Evolutionary conservation across 2,888 invertebrate genomes (phyloP), one percentile per base, ranked within the genome.

Genomic region (Lepidocyrtoides sp.): DNA sequence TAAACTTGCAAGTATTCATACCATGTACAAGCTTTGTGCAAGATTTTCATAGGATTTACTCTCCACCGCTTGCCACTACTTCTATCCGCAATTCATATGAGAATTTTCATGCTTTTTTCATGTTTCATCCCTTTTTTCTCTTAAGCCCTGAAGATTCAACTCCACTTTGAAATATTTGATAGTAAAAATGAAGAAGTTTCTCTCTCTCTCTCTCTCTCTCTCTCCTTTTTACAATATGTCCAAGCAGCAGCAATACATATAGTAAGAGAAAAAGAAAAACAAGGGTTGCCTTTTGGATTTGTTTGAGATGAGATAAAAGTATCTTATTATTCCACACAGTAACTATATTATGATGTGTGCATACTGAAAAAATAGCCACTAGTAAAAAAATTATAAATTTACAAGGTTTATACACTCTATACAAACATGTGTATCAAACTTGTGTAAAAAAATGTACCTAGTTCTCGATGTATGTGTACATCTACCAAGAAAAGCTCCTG

Each of bases 31-130:
- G 88, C 88, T 89, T 89, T 82, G 81, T 82, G 88, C 82, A 89
- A 89, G 88, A 89, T 89, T 82, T 89, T 89, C 88, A 44, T 82
- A 79, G 88, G 88, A 89, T 89, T 89, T 89, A 89, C 88, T 89
- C 54, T 72, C 48, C 54, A 77, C 86, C 54, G 29, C 44, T 26
- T 81, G 44, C 41, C 41, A 63, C 82, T 63, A 23, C 81, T 17
- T 8, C 77, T 23, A 51, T 87, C 87, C 57, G 72, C 82, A 89
- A 89, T 89, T 89, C 88, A 89, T 81, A 82, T 81, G 88, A 82
- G 88, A 89, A 41, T 81, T 77, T 82, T 69, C 82, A 82, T 72
- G 72, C 88, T 57, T 72, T 79, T 81, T 89, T 72, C 82, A 82
- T 82, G 88, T 82, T 89, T 82, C 88, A 89, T 89, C 88, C 88